Base-by-base conservation (phyloP, 1,140 invertebrate genomes). In the Bombus balteatus region DNA sequence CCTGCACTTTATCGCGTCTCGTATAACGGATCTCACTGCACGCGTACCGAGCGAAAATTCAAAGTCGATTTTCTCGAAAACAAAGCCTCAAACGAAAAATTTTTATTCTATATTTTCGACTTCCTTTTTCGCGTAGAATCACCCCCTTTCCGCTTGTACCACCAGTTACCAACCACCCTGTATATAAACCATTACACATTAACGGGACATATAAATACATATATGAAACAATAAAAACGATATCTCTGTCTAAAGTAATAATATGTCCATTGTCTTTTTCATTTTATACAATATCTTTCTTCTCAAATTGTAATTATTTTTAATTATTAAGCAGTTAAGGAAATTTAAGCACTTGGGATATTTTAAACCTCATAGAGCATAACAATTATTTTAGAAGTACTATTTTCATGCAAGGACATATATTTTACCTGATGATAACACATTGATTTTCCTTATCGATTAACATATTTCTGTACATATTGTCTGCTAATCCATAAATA, bases 381-480 rank as follows among this genome's bases (percentile, higher is more conserved):
- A 13, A 12, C 13, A 13, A 62, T 62, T 62, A 13, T 62, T n/a
- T 62, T 13, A 53, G 12, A 62, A 62, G 10, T n/a, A n/a, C 25
- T 34, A 66, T 78, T 43, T 12, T 39, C 18, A 22, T 53, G 47
- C 39, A 37, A 68, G 22, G 18, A 3, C 15, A 32, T 78, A 28
- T 43, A n/a, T 41, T n/a, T 76, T 92, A 97, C 96, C 97, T 97
- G 87, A 97, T 97, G 88, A 98, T 97, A 10, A 97, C 97, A 94
- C 97, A 98, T 84, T 98, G 97, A 90, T 96, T 97, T 92, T 97
- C 97, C 81, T 95, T 95, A 87, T 97, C 97, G 81, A 97, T 97
- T 89, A 97, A 91, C 97, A 98, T 97, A 91, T 97, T 97, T 81
- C 97, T 94, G 91, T 97, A 97, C 97, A 98, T 98, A 86, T 97